These are phyloP conservation scores for Argynnis bischoffii DNA, from an alignment of 2,888 invertebrate genomes.

Conservation along the genomic window DNA sequence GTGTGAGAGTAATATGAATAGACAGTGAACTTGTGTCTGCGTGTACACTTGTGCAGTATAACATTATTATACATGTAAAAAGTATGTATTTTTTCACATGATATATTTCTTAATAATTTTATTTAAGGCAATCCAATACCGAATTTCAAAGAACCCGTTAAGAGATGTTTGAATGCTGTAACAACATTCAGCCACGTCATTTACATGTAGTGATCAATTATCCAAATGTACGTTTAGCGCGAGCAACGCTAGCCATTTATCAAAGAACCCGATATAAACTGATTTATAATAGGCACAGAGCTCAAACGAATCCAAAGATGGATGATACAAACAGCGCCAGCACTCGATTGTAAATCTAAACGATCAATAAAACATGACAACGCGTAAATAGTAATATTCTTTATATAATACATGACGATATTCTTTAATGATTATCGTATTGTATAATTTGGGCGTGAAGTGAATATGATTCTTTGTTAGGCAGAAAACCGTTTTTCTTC, in stretches of 20 bases:
- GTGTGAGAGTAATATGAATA: no score
- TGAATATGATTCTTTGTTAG: no score
- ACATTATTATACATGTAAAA: no score
- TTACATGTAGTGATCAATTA: slow-evolving; percentile 28
- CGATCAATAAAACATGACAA: slow-evolving; percentile 32
- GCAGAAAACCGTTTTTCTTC: no score
- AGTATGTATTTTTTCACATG: not conserved
- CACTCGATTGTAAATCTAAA: slow-evolving; percentile 4
- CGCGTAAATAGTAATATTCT: slow-evolving; percentile 17
- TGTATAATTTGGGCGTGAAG: no score
- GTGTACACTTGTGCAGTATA: no score
- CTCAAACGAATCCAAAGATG: slow-evolving; percentile 20
- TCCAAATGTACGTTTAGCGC: not conserved
- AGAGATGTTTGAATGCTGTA: slow-evolving; percentile 12
- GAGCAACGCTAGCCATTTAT: slow-evolving; percentile 18
- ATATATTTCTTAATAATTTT: not conserved
- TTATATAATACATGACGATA: not conserved
- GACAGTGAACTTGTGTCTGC: no score
- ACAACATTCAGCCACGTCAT: slow-evolving; percentile 24
- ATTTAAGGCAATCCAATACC: not conserved
- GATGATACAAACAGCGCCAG: slow-evolving; percentile 11
- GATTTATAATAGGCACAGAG: slow-evolving; percentile 21
- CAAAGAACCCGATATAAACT: slow-evolving; percentile 14
- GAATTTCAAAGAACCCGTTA: slow-evolving; percentile 2
- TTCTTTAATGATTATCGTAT: no score